These are phyloP conservation scores for Leptonema lineaticorne DNA, from an alignment of 1,140 invertebrate genomes.

Conservation along the genomic window DNA sequence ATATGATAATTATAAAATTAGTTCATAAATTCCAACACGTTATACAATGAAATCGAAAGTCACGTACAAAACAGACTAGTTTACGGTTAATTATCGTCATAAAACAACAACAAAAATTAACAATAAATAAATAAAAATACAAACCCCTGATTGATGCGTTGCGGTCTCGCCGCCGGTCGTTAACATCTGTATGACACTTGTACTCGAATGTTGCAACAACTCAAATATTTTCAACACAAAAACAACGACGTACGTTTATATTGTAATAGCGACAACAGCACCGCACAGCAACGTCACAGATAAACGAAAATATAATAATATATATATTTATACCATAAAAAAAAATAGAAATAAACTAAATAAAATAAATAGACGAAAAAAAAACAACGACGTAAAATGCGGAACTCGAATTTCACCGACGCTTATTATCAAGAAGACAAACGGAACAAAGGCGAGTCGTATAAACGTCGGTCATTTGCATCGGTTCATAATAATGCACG, in stretches of 20 bases:
- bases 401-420: constrained; percentile 22
- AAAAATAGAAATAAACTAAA: no score
- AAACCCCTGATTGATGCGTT: constrained; percentile 10
- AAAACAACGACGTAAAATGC: not conserved
- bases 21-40: no score
- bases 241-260: not conserved
- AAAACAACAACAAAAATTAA: no score
- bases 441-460: not conserved
- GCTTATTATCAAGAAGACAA: no score
- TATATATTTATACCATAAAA: no score
- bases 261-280: not conserved
- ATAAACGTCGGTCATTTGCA: constrained; percentile 16
- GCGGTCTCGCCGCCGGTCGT: constrained; percentile 11
- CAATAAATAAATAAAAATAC: not conserved
- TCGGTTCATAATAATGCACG: not conserved
- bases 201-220: not conserved
- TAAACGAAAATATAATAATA: not conserved
- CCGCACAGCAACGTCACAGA: not conserved
- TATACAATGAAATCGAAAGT: no score
- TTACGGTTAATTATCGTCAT: no score
- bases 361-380: not conserved
- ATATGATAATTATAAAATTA: no score
- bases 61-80: no score
- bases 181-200: not conserved
- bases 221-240: not conserved